Percentiles rank a stretch among this genome's conserved stretches.
Evolutionary conservation across 2,888 invertebrate species (phyloP).

Genomic region (Hanleya hanleyi): DNA sequence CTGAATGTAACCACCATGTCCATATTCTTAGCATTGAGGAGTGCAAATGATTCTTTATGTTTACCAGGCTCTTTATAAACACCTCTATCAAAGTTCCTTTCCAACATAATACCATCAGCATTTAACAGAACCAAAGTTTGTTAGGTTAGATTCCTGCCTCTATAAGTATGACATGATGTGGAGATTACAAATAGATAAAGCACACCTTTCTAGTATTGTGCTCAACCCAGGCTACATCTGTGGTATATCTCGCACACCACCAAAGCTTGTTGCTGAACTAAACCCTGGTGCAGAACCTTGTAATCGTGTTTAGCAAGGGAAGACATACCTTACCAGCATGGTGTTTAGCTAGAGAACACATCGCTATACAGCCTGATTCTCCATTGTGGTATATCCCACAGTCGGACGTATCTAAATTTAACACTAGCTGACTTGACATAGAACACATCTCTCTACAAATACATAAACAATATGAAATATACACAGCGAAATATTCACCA

Average conservation of each 20-base stretch:
- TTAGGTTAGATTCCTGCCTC: no score
- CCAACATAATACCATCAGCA: no score
- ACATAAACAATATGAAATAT: neutral
- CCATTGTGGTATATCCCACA: conserved; percentile 77
- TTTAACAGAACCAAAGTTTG: no score
- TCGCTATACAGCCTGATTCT: conserved; percentile 81
- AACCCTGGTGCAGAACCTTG: neutral
- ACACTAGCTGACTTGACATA: conserved; percentile 84
- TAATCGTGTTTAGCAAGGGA: neutral
- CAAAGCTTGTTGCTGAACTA: neutral
- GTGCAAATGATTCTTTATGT: no score
- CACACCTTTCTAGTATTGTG: no score
- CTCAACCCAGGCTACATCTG: neutral
- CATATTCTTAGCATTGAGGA: no score
- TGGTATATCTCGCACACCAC: neutral
- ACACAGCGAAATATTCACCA: no score
- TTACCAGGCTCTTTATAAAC: no score
- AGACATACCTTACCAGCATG: conserved; percentile 75
- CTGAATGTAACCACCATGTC: no score
- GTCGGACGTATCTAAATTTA: conserved; percentile 84
- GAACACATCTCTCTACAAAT: conserved; percentile 81
- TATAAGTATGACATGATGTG: no score
- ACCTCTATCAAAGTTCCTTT: no score
- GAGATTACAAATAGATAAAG: no score
- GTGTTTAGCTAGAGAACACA: conserved; percentile 80